phyloP scores from a whole-genome alignment of 2,797 vertebrate genomes.

The Catamblyrhynchus diadema region DNA sequence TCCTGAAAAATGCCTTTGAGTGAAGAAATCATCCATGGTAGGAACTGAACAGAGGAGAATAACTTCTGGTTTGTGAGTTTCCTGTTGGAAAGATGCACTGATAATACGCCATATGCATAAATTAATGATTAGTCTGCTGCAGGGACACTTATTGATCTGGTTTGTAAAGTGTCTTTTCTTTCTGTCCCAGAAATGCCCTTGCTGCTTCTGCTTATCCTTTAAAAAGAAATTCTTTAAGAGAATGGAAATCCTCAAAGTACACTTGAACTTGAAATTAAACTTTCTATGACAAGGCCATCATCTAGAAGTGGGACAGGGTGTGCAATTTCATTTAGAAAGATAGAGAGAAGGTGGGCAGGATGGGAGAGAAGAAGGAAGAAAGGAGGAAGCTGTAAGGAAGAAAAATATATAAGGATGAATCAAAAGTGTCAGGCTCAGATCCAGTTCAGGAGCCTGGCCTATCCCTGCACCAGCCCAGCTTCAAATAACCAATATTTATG shows the following conservation, averaged over 20 bases:
- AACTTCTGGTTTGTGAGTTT: not conserved
- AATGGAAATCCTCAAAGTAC: not conserved
- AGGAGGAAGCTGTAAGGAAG: not conserved
- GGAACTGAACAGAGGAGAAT: not conserved
- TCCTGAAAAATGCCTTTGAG: not conserved
- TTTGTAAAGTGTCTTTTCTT: not conserved
- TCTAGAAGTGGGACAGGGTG: not conserved
- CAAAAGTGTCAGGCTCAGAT: not conserved
- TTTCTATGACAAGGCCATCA: not conserved
- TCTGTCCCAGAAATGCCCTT: not conserved
- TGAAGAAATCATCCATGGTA: not conserved
- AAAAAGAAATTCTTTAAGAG: not conserved
- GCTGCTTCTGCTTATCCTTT: not conserved
- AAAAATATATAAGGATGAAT: not conserved
- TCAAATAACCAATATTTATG: not conserved
- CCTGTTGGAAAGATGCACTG: not conserved
- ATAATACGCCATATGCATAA: not conserved
- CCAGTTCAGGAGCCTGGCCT: not conserved
- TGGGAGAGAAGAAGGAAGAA: not conserved
- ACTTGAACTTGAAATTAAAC: not conserved
- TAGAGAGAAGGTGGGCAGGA: not conserved
- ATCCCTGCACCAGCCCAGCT: not conserved
- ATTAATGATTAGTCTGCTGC: conserved; percentile 8
- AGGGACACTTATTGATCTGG: not conserved
- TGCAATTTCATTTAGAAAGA: not conserved